Evolutionary conservation across 2,888 invertebrate genomes (phyloP).

Genomic region (Amphipoea oculea): DNA sequence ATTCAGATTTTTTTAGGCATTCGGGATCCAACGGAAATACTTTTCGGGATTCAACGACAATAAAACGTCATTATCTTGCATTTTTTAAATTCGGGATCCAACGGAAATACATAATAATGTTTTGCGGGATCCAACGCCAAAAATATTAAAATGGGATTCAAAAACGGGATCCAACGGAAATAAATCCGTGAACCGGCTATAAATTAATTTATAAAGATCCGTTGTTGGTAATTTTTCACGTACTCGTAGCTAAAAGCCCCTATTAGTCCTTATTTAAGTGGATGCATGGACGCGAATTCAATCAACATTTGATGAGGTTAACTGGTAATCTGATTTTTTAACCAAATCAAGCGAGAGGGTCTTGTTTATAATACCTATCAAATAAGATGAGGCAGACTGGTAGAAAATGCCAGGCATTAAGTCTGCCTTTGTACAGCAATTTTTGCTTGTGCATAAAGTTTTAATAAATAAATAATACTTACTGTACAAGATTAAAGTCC

Average conservation of each 20-base stretch:
- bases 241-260: background rate
- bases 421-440: background rate
- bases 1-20: too few species aligned
- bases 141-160: too few species aligned
- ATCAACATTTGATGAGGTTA: constrained; percentile 35
- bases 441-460: background rate
- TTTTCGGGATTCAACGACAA: too few species aligned
- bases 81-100: too few species aligned
- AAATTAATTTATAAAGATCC: constrained; percentile 45
- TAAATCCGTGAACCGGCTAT: constrained; percentile 6
- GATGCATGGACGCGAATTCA: constrained; percentile 33
- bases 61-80: too few species aligned
- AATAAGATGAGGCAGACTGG: background rate
- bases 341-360: background rate
- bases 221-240: constrained; percentile 33
- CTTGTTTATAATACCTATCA: constrained; percentile 16
- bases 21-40: too few species aligned
- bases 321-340: constrained; percentile 10
- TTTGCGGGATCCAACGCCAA: too few species aligned
- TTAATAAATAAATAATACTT: background rate
- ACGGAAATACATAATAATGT: too few species aligned
- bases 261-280: constrained; percentile 19
- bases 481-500: background rate
- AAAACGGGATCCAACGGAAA: too few species aligned
- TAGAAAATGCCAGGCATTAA: background rate